Percentiles rank a stretch among this genome's conserved stretches.
These are phyloP conservation scores for Ormyrus thymus DNA, from an alignment of 2,888 invertebrate genomes.

Conservation along the genomic window DNA sequence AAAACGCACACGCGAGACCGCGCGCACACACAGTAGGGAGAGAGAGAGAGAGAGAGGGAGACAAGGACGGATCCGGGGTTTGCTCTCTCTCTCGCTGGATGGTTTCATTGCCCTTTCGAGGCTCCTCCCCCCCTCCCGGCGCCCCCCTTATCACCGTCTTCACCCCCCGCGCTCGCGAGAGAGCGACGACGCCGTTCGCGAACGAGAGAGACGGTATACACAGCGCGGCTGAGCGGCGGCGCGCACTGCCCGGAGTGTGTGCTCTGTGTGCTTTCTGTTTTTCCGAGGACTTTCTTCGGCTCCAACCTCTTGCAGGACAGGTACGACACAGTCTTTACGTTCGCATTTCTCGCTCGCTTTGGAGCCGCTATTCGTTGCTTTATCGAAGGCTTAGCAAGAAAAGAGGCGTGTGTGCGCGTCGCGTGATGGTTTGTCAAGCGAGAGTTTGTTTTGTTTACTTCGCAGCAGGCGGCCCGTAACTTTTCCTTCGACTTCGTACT, in stretches of 20 bases:
- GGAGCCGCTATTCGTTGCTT: too few species aligned
- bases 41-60: neutral
- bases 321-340: too few species aligned
- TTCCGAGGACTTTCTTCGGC: neutral
- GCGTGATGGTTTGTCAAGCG: too few species aligned
- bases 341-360: too few species aligned
- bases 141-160: neutral
- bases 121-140: constrained; percentile 25
- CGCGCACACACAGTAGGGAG: neutral
- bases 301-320: neutral
- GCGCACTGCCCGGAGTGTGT: neutral
- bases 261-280: neutral
- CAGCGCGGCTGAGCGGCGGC: neutral
- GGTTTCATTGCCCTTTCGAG: constrained; percentile 56
- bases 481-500: too few species aligned
- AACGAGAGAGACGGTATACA: neutral
- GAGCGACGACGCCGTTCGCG: neutral
- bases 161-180: neutral
- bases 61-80: constrained; percentile 30
- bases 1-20: neutral
- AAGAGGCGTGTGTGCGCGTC: too few species aligned
- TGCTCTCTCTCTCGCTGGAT: constrained; percentile 19
- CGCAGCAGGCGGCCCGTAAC: too few species aligned
- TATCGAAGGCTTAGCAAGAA: too few species aligned
- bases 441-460: too few species aligned